These are phyloP conservation scores for Polietes domitor DNA, from an alignment of 2,888 invertebrate genomes.

Conservation along the genomic window DNA sequence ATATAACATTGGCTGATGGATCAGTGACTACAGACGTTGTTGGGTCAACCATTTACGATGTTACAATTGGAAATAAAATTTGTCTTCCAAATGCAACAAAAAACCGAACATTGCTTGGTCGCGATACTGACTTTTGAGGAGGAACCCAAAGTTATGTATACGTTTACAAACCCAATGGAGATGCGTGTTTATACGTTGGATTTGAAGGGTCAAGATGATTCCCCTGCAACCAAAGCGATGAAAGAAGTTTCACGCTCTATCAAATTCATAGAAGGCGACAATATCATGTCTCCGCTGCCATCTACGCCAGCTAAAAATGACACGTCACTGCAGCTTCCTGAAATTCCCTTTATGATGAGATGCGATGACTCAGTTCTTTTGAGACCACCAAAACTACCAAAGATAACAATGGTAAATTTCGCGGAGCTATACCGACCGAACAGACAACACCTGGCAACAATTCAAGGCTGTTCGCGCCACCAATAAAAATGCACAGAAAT, in stretches of 20 bases:
- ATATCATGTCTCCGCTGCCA: not conserved
- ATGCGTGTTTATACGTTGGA: not conserved
- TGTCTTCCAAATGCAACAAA: slow-evolving; percentile 5
- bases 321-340: not conserved
- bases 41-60: slow-evolving; percentile 7
- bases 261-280: not conserved
- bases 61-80: not conserved
- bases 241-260: no score
- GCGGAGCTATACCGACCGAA: no score
- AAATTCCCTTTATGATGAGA: no score
- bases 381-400: no score
- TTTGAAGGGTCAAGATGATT: not conserved
- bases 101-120: slow-evolving; percentile 6
- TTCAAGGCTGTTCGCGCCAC: no score
- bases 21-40: no score
- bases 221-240: slow-evolving; percentile 17
- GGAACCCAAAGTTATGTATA: slow-evolving; percentile 43
- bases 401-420: no score
- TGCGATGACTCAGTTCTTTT: no score
- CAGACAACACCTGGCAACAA: no score
- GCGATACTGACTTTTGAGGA: not conserved
- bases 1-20: no score
- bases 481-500: no score
- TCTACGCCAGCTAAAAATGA: not conserved
- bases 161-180: not conserved